Evolutionary conservation across 2,888 invertebrate genomes (phyloP).

Genomic region (Sialis lutaria): DNA sequence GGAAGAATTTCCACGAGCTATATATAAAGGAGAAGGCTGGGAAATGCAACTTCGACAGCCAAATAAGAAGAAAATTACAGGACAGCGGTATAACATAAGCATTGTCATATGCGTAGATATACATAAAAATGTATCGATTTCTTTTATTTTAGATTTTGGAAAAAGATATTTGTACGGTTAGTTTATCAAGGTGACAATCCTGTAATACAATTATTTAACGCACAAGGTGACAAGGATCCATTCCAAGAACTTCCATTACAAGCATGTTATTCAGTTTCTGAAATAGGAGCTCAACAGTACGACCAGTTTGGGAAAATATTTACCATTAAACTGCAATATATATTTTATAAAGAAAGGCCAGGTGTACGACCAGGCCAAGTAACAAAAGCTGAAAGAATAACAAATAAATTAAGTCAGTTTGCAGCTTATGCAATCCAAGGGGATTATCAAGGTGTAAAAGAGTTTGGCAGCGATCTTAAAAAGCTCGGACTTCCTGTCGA

Average conservation of each 20-base stretch:
- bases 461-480: conserved; percentile 81
- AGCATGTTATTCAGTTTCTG: conserved; percentile 89
- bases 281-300: conserved; percentile 90
- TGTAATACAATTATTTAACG: conserved; percentile 70
- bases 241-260: conserved; percentile 90
- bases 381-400: conserved; percentile 80
- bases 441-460: conserved; percentile 84
- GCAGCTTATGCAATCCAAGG: conserved; percentile 88
- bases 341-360: conserved; percentile 95
- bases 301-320: conserved; percentile 99
- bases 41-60: conserved; percentile 92
- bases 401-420: conserved; percentile 81
- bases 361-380: conserved; percentile 91
- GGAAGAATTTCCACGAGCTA: conserved; percentile 73
- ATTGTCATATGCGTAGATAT: conserved; percentile 1
- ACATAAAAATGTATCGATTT: not conserved
- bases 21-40: conserved; percentile 74
- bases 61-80: conserved; percentile 91
- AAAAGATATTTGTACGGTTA: conserved; percentile 80
- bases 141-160: conserved; percentile 62
- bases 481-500: conserved; percentile 92
- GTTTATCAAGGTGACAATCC: conserved; percentile 65
- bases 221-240: conserved; percentile 71
- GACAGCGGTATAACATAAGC: conserved; percentile 39
- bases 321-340: conserved; percentile 90